Base-by-base conservation (phyloP, 2,888 invertebrate species). In the Aphodius granarius region DNA sequence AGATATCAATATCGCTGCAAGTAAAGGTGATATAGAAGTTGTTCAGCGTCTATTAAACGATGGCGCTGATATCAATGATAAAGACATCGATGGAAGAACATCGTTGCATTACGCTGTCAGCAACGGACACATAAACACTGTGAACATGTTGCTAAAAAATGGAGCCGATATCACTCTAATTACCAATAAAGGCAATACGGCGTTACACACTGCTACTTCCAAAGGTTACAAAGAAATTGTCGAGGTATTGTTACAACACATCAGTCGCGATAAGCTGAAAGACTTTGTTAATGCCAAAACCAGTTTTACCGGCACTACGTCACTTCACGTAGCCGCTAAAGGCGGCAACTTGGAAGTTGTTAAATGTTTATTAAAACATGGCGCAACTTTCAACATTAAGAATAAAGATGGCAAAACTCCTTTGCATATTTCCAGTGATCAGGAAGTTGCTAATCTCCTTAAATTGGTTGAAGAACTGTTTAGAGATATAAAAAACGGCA, bases 271-370 rank as follows among this genome's bases (percentile, higher is more conserved):
- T 21, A 75, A 80, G 74, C 75, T 82, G 13, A 76, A 74, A 72
- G 75, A 78, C 23, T 79, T 80, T 75, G 43, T 82, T 71, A 81
- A 82, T 78, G 77, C 79, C 66, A 78, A 77, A 77, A 81, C 79
- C 0, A 71, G 66, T 21, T 6, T n/a, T 62, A 68, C 75, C 18
- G 78, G 78, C 17, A 68, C 65, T 18, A 78, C 80, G 20, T 66
- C 79, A n/a, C 72, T 81, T 17, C 81, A 81, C 71, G 63, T 79
- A 43, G 81, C 82, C 63, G 79, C 78, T 23, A 78, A 78, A 76
- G 72, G 75, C 72, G 79, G 79, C 68, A 75, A 16, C 9, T 76
- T 80, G 0, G 78, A 80, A 63, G 63, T 80, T 73, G 71, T 78
- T 17, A 74, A 79, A 74, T 74, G 68, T 20, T 66, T 73, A 6